Conservation (phyloP, 1,140 invertebrate genomes). For the Pseudomyrmex flavicornis region DNA sequence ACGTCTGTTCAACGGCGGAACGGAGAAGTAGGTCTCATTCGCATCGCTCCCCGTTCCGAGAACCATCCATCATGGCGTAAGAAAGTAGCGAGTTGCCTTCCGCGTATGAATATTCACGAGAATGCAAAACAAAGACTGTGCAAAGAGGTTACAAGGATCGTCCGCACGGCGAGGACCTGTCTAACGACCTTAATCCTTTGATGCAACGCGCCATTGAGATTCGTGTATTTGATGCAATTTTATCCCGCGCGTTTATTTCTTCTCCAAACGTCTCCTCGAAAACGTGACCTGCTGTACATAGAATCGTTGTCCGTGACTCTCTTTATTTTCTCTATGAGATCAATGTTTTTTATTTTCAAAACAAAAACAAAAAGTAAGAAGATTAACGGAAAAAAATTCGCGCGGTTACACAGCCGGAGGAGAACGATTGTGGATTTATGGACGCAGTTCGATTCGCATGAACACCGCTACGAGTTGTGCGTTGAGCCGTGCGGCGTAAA, state of each 20-base stretch:
- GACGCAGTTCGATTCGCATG: conserved; percentile 23
- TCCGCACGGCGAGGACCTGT: not conserved
- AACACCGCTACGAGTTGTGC: conserved; percentile 7
- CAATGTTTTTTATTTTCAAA: not conserved
- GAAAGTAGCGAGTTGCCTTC: conserved; percentile 67
- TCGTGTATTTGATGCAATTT: not conserved
- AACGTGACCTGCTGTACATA: not conserved
- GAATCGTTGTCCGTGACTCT: no score
- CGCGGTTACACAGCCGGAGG: not conserved
- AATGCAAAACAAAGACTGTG: conserved; percentile 52
- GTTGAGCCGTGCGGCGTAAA: conserved; percentile 23
- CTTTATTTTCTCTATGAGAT: not conserved
- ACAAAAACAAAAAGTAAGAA: not conserved
- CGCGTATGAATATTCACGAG: conserved; percentile 70
- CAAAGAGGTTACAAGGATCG: conserved; percentile 19
- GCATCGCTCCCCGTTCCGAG: conserved; percentile 60
- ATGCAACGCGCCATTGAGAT: conserved; percentile 1
- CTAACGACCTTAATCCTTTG: conserved; percentile 44
- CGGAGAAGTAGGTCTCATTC: conserved; percentile 68
- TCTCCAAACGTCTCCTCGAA: no score
- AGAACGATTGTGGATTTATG: conserved; percentile 20
- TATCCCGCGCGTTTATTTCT: not conserved
- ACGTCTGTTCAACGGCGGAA: conserved; percentile 51
- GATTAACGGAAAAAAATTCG: not conserved
- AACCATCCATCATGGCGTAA: conserved; percentile 73